Conservation (phyloP, 2,113 vertebrate genomes). For the Balaeniceps rex region DNA sequence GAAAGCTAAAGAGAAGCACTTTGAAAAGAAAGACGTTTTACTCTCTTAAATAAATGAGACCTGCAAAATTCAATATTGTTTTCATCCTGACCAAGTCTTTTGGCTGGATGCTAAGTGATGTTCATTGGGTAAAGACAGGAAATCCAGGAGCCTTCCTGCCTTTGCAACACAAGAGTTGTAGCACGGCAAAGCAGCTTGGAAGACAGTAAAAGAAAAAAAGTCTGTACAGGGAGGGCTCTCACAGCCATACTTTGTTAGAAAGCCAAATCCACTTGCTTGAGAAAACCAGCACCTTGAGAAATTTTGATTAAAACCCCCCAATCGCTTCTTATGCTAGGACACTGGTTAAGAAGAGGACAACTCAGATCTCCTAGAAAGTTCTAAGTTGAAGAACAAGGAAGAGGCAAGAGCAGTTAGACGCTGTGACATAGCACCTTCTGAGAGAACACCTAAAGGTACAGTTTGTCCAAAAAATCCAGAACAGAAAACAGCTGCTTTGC, state of each 20-base stretch:
- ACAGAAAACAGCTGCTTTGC: not conserved
- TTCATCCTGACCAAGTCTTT: conserved; percentile 34
- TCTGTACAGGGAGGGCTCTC: not conserved
- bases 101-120: conserved; percentile 56
- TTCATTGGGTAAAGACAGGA: conserved; percentile 20
- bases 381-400: not conserved
- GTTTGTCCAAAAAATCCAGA: not conserved
- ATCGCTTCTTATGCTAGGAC: not conserved
- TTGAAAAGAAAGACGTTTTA: conserved; percentile 55
- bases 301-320: not conserved
- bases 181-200: not conserved
- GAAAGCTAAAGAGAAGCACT: conserved; percentile 66
- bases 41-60: conserved; percentile 63
- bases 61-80: conserved; percentile 41
- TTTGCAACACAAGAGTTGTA: not conserved
- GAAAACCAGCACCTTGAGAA: not conserved
- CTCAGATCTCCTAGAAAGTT: not conserved
- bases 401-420: not conserved
- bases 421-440: not conserved
- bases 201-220: not conserved
- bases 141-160: conserved; percentile 41
- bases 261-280: not conserved
- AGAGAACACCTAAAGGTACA: not conserved
- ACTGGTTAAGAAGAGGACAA: not conserved
- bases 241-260: not conserved